phyloP scores from a whole-genome alignment of 1,140 invertebrate species.

The Callitettix versicolor region DNA sequence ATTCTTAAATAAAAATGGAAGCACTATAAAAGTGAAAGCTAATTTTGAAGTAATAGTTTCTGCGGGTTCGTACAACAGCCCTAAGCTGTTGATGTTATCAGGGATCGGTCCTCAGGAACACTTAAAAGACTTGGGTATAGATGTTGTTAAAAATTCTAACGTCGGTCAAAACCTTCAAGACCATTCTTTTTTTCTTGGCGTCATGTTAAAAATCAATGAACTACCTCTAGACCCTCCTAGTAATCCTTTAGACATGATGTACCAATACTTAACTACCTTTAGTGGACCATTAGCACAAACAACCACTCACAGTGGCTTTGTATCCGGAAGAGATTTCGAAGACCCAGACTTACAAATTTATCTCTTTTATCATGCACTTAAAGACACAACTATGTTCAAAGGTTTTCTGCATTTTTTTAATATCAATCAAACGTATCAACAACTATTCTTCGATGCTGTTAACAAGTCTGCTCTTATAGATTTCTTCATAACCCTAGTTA shows the following conservation, averaged over 20 bases:
- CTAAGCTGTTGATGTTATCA: slow-evolving; percentile 75
- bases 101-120: slow-evolving; percentile 71
- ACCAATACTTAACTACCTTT: slow-evolving; percentile 50
- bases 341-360: slow-evolving; percentile 58
- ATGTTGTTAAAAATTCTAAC: slow-evolving; percentile 47
- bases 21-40: slow-evolving; percentile 35
- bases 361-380: slow-evolving; percentile 71
- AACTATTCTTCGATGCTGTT: slow-evolving; percentile 72
- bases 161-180: slow-evolving; percentile 83
- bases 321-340: slow-evolving; percentile 71
- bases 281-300: slow-evolving; percentile 38
- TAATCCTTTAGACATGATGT: slow-evolving; percentile 42
- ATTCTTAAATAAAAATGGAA: slow-evolving; percentile 32
- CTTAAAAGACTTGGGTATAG: slow-evolving; percentile 52
- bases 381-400: slow-evolving; percentile 71
- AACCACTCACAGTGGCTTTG: slow-evolving; percentile 64
- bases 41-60: slow-evolving; percentile 53
- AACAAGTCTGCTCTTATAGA: slow-evolving; percentile 65
- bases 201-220: slow-evolving; percentile 72
- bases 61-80: slow-evolving; percentile 65
- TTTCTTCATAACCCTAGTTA: slow-evolving; percentile 69
- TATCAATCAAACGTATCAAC: slow-evolving; percentile 65
- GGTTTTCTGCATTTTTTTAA: slow-evolving; percentile 60
- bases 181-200: slow-evolving; percentile 72
- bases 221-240: slow-evolving; percentile 67